Percentiles rank a stretch among this genome's conserved stretches.
Conservation (phyloP, 2,113 vertebrate species). For the Campylorhamphus procurvoides region DNA sequence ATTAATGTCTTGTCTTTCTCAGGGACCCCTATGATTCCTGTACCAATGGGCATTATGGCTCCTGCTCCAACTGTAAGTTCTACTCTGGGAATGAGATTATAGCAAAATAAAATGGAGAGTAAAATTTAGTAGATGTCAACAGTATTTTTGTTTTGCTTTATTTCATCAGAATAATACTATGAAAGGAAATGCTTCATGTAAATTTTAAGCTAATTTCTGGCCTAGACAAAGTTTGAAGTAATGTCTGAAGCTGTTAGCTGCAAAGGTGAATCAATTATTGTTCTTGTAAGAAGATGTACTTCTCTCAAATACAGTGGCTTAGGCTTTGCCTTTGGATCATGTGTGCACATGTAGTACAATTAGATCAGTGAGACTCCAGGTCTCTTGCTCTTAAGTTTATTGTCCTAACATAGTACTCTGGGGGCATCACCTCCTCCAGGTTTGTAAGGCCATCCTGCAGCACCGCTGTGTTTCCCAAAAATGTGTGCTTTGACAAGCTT, state of each 20-base stretch:
- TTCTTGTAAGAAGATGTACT: not conserved
- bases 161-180: not conserved
- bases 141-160: not conserved
- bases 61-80: constrained; percentile 86
- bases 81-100: not conserved
- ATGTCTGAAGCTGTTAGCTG: not conserved
- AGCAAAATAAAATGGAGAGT: not conserved
- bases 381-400: not conserved
- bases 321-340: not conserved
- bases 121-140: not conserved
- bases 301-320: not conserved
- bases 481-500: not conserved
- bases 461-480: not conserved
- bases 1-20: constrained; percentile 9
- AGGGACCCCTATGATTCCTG: constrained; percentile 97
- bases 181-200: not conserved
- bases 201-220: not conserved
- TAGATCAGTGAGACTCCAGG: not conserved
- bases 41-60: constrained; percentile 97
- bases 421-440: not conserved
- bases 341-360: not conserved
- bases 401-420: not conserved
- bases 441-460: not conserved
- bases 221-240: not conserved
- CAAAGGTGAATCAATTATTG: not conserved